Conservation (phyloP, 2,888 invertebrate genomes). For the Rhingia campestris region DNA sequence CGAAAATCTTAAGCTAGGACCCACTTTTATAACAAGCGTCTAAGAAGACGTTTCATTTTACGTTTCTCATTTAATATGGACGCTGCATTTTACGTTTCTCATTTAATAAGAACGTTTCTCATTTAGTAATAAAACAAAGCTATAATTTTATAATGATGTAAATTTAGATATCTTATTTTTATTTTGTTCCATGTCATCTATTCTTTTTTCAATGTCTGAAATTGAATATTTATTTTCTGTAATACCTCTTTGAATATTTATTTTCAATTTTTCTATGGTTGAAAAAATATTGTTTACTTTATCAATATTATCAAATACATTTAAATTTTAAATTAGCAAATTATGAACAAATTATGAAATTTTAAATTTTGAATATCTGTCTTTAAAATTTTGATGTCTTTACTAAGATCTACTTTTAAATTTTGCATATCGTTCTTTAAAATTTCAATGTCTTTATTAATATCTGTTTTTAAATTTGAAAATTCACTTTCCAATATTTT, state of each 20-base stretch:
- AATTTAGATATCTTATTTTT: slow-evolving; percentile 12
- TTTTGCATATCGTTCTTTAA: not conserved
- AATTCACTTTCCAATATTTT: slow-evolving; percentile 22
- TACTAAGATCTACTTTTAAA: slow-evolving; percentile 7
- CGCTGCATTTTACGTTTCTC: slow-evolving; percentile 6
- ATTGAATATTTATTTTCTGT: slow-evolving; percentile 8
- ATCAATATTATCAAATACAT: slow-evolving; percentile 16
- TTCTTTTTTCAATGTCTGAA: not conserved
- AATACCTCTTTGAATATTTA: slow-evolving; percentile 13
- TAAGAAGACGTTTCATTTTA: slow-evolving; percentile 6
- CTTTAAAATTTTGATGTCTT: slow-evolving; percentile 6
- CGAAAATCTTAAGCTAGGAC: not conserved
- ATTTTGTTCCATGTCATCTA: slow-evolving; percentile 11
- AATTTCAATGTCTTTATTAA: too few relatives aligned
- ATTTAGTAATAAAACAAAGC: slow-evolving; percentile 8
- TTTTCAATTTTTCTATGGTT: slow-evolving; percentile 7
- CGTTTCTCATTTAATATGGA: slow-evolving; percentile 10
- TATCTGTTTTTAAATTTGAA: slow-evolving; percentile 19
- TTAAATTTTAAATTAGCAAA: too few relatives aligned
- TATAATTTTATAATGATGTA: slow-evolving; percentile 8
- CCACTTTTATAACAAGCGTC: slow-evolving; percentile 2
- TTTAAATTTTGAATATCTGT: slow-evolving; percentile 20
- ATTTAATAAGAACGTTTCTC: slow-evolving; percentile 4
- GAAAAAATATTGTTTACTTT: slow-evolving; percentile 6
- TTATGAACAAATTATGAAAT: too few relatives aligned